These are phyloP conservation scores for Caenorhabditis tropicalis DNA, from an alignment of 1,140 invertebrate species.

Conservation along the genomic window DNA sequence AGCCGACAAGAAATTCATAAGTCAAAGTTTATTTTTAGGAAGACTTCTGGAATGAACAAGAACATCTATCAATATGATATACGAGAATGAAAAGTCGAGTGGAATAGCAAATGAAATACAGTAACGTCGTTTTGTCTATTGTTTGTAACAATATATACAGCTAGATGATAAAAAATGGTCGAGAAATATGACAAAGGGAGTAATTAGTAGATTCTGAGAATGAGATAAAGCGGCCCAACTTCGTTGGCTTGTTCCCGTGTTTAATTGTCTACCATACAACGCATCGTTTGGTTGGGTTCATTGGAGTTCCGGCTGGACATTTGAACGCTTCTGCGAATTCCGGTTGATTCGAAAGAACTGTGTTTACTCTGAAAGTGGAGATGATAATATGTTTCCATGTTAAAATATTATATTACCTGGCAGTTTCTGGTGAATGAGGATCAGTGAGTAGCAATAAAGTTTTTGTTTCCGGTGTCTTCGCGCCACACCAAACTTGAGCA, in stretches of 20 bases:
- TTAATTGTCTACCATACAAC: conserved; percentile 81
- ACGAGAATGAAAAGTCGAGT: neutral
- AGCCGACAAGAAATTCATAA: no score
- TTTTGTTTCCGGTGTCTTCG: conserved; percentile 51
- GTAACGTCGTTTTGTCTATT: conserved; percentile 12
- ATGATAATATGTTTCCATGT: neutral
- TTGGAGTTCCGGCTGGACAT: conserved; percentile 79
- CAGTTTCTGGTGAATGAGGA: conserved; percentile 78
- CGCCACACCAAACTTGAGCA: conserved; percentile 72
- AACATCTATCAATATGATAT: conserved; percentile 51
- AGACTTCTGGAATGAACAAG: conserved; percentile 19
- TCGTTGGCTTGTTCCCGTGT: neutral
- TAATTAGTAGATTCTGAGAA: conserved; percentile 26
- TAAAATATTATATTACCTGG: neutral
- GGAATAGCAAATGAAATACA: neutral
- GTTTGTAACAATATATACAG: conserved; percentile 38
- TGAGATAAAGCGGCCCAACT: conserved; percentile 5
- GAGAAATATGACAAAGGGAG: neutral
- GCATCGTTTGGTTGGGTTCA: conserved; percentile 86
- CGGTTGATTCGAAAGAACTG: conserved; percentile 82
- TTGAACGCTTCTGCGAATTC: conserved; percentile 85
- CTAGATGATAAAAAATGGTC: neutral
- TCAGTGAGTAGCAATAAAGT: conserved; percentile 79
- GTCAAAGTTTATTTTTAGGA: conserved; percentile 4
- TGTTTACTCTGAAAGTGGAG: conserved; percentile 78